A percentile compares a stretch with the other conserved stretches of the same genome.
Conservation (phyloP, 92 coral and sea anemone species). For the Parazoanthus atlanticus region DNA sequence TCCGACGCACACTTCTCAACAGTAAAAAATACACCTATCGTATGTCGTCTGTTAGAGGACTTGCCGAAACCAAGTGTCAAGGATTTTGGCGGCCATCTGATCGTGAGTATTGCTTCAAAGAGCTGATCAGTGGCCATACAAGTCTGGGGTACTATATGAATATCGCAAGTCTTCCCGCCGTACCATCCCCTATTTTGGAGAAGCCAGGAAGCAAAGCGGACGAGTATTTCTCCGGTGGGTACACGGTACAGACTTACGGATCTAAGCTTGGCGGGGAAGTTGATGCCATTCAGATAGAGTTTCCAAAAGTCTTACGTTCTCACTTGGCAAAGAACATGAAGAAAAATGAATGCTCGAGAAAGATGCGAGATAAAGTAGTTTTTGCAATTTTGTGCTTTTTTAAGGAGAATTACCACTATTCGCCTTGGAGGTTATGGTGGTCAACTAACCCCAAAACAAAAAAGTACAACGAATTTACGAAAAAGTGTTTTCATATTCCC, state of each 20-base stretch:
- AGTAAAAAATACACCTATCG: neutral
- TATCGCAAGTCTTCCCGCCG: constrained; percentile 21
- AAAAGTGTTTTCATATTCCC: too few species aligned
- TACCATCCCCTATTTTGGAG: constrained; percentile 38
- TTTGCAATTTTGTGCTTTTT: constrained; percentile 25
- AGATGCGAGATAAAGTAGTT: neutral
- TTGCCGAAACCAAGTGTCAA: constrained; percentile 23
- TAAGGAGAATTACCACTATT: constrained; percentile 6
- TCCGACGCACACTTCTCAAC: neutral
- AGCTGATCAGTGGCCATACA: constrained; percentile 20
- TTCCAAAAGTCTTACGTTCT: neutral
- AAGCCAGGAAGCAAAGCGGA: constrained; percentile 2
- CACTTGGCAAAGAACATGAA: neutral
- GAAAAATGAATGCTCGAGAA: neutral
- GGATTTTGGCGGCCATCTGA: neutral
- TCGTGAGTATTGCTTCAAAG: constrained; percentile 19
- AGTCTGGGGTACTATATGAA: constrained; percentile 47
- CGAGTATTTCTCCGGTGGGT: constrained; percentile 24
- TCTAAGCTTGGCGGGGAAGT: constrained; percentile 15
- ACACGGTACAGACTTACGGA: constrained; percentile 31
- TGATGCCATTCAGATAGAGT: constrained; percentile 49
- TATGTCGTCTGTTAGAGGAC: constrained; percentile 31
- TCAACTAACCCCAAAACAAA: too few species aligned
- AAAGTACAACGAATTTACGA: too few species aligned
- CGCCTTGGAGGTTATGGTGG: neutral